A percentile compares a stretch with the other conserved stretches of the same genome.
These are phyloP conservation scores for Mormyrus proboscirostris DNA, from an alignment of 2,797 vertebrate species.

Conservation along the genomic window DNA sequence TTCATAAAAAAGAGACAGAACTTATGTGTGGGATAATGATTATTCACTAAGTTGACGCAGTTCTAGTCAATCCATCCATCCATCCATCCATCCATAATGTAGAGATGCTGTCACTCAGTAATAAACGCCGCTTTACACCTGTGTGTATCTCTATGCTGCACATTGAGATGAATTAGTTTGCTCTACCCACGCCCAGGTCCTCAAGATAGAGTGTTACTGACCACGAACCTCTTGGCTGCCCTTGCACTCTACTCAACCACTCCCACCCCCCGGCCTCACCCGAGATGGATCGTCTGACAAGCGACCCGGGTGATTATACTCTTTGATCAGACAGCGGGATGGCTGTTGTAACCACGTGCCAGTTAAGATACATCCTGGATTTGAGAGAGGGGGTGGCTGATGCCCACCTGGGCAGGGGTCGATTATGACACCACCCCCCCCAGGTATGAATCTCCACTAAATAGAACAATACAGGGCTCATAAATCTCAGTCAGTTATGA, in stretches of 20 bases:
- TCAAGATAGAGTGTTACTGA: not conserved
- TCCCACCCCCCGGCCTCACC: constrained; percentile 37
- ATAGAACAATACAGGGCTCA: constrained; percentile 35
- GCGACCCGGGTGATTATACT: constrained; percentile 57
- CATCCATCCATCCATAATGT: not conserved
- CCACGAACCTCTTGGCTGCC: constrained; percentile 22
- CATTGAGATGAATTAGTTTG: constrained; percentile 68
- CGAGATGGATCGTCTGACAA: constrained; percentile 55
- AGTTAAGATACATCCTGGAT: constrained; percentile 30
- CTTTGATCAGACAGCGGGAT: constrained; percentile 47
- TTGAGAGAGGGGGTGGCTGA: constrained; percentile 38
- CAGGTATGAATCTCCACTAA: constrained; percentile 48
- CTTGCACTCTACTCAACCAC: constrained; percentile 43
- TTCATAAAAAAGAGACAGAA: not conserved
- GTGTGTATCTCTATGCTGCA: constrained; percentile 50
- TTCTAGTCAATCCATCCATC: not conserved
- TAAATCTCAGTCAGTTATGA: constrained; percentile 34
- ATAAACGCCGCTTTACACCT: constrained; percentile 66
- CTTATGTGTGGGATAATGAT: not conserved
- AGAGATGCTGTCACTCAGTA: constrained; percentile 65
- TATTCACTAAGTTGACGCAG: not conserved
- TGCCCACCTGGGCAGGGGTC: not conserved
- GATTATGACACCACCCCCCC: not conserved
- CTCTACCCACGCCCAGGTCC: constrained; percentile 42
- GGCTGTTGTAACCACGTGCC: constrained; percentile 44